Evolutionary conservation across 2,113 vertebrate genomes (phyloP), one percentile per base, ranked within the genome.

Genomic region (Peromyscus maniculatus): DNA sequence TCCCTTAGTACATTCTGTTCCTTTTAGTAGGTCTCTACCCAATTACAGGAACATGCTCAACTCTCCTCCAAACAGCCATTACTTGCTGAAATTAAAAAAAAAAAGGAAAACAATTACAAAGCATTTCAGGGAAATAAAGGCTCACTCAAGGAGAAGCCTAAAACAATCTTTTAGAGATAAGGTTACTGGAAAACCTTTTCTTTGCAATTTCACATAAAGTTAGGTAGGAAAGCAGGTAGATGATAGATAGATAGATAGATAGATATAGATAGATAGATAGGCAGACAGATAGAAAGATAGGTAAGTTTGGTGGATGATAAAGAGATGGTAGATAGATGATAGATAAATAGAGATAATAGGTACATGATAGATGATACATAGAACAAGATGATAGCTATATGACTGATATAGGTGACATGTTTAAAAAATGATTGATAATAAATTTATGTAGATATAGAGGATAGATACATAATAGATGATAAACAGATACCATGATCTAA

Each of bases 1-100:
- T 96, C 75, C 90, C 79, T 96, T 11, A 64, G 97, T 39, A 98
- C 97, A 96, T 77, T 91, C 24, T 92, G 89, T 97, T 98, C 96
- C 74, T 91, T 97, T 72, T 46, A 87, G 36, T 95, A 93, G 17
- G 52, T 86, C 83, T 95, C 96, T 96, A 91, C 67, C 77, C 96
- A 93, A 59, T 91, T 96, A 93, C 83, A 96, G 91, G 82, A 96
- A 96, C 71, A 91, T 59, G 80, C 12, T 94, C 62, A 39, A 43
- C 59, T 88, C 79, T 80, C 86, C 89, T 95, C 64, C 91, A 89
- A 96, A 92, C 17, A 96, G 89, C 78, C 87, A 83, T 91, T 64
- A 71, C 62, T 94, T 46, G 57, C 43, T 90, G 74, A 93, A 97
- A 91, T 79, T 49, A 80, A 91, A 71, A 95, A 94, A 96, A 43